These are phyloP conservation scores for Plagiodera versicolora DNA, from an alignment of 2,888 invertebrate genomes.

Conservation along the genomic window DNA sequence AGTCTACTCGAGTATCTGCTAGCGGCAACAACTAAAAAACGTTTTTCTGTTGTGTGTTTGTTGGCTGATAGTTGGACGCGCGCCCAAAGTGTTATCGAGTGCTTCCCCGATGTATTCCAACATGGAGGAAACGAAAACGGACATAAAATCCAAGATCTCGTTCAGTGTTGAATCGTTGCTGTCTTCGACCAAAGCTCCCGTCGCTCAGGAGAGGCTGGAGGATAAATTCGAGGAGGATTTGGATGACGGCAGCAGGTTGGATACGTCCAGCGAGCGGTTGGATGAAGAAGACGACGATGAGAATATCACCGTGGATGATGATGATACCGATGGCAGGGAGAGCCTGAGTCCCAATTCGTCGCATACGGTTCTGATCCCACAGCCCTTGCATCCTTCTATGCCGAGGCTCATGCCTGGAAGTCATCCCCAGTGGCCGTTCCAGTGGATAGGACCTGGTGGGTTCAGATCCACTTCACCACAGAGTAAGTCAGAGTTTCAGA, in stretches of 20 bases:
- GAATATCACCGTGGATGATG: slow-evolving; percentile 51
- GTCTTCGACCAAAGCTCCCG: slow-evolving; percentile 36
- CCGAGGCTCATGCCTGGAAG: slow-evolving; percentile 60
- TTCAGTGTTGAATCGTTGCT: slow-evolving; percentile 73
- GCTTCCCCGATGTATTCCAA: slow-evolving; percentile 34
- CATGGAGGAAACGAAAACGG: slow-evolving; percentile 51
- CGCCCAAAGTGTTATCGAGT: too few species aligned
- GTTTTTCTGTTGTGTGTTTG: too few species aligned
- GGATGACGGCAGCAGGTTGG: slow-evolving; percentile 38
- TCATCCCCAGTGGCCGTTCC: slow-evolving; percentile 64
- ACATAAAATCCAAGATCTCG: slow-evolving; percentile 67
- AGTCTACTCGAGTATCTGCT: slow-evolving; percentile 38
- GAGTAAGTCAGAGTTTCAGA: slow-evolving; percentile 55
- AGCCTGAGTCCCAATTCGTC: slow-evolving; percentile 58
- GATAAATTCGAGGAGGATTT: slow-evolving; percentile 36
- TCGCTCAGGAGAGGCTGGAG: slow-evolving; percentile 26
- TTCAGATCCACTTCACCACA: slow-evolving; percentile 63
- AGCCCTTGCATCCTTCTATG: slow-evolving; percentile 64
- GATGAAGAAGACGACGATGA: slow-evolving; percentile 55
- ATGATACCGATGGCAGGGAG: slow-evolving; percentile 53
- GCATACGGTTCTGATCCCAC: slow-evolving; percentile 67
- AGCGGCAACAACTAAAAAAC: slow-evolving; percentile 30
- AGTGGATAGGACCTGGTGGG: slow-evolving; percentile 65
- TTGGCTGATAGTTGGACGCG: too few species aligned
- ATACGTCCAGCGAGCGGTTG: slow-evolving; percentile 50